Evolutionary conservation across 2,888 invertebrate genomes (phyloP), one percentile per base, ranked within the genome.

Genomic region (Idaea dimidiata): DNA sequence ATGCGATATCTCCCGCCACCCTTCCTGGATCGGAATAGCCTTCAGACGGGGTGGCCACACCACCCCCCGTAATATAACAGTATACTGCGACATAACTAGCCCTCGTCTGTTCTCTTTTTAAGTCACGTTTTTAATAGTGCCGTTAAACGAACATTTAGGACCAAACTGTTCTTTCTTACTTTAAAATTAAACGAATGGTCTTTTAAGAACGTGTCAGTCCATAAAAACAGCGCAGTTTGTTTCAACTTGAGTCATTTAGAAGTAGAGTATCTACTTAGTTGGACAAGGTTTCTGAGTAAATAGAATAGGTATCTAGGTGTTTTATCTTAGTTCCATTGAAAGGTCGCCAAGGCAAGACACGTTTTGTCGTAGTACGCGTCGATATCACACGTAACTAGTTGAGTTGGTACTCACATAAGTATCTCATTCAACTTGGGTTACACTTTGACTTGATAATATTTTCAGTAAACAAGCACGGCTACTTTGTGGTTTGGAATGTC

Each of bases 21-120:
- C 68, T 69, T 66, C 66, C 66, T 62, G 66, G 66, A 57, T 65
- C 24, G 54, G 64, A 64, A 69, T 65, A 60, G 60, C 68, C 54
- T 58, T 62, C 64, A 24, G 24, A 24, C 24, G 61, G 66, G 69
- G 60, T 56, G 56, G 56, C 6, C n/a, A 54, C 43, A 6, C 54
- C 54, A 17, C 54, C 54, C 17, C 56, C 17, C 24, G 24, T 24
- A 24, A 24, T 24, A 24, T 56, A 56, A n/a, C 54, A 17, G 54
- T 16, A 43, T 14, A 56, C 56, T 56, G 18, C 56, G 56, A 16
- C 56, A 56, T 56, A 56, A 56, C 56, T 56, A 56, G 56, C 56
- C 18, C 56, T 56, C 18, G 14, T 17, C 56, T 56, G 18, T 56
- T 56, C 18, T 17, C 17, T 17, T 56, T 56, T 56, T 56, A 56